Evolutionary conservation across 2,888 invertebrate genomes (phyloP), one percentile per base, ranked within the genome.

Genomic region (Noctua comes): DNA sequence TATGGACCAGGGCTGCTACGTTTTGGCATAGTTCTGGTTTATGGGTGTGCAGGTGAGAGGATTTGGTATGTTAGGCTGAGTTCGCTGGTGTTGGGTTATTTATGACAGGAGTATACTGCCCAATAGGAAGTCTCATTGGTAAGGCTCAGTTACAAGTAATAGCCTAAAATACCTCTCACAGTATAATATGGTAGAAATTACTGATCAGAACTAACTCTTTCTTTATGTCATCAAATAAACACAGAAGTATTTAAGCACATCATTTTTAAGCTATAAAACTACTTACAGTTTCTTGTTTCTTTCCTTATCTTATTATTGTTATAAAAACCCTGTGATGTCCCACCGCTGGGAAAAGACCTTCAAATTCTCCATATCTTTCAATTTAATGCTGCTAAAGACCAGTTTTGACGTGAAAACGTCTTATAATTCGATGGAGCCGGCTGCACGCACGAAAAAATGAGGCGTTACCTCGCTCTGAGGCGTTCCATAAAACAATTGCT

Each of bases 1-100:
- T 80, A 80, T 36, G 68, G 62, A 46, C 51, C 72, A 85, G 89
- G 88, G 88, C 62, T 86, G 88, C 79, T 74, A 76, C 79, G 48
- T 54, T 69, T 64, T 21, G n/a, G n/a, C 51, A 40, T 69, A 75
- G 68, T 64, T 71, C 64, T 84, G 65, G 80, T 80, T 88, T 80
- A 86, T 77, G 57, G 40, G 65, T 43, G 70, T 70, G 70, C 65
- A 57, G 48, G 48, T 66, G 46, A 8, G 13, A 27, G 71, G 54
- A 43, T 46, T 77, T 73, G 11, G 48, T 68, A 18, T 48, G 62
- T 62, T 40, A 70, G 77, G 24, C 16, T 43, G 13, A 54, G 51
- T 7, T 16, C 7, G 24, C 46, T 57, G 24, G 27, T 76, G 64
- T 68, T 54, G 6, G 27, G 31, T n/a, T 57, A 54, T 78, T 65